A percentile compares a stretch with the other conserved stretches of the same genome.
phyloP scores from a whole-genome alignment of 30 jellyfish, hydroid and myxozoan species.

The Mastigias papua region DNA sequence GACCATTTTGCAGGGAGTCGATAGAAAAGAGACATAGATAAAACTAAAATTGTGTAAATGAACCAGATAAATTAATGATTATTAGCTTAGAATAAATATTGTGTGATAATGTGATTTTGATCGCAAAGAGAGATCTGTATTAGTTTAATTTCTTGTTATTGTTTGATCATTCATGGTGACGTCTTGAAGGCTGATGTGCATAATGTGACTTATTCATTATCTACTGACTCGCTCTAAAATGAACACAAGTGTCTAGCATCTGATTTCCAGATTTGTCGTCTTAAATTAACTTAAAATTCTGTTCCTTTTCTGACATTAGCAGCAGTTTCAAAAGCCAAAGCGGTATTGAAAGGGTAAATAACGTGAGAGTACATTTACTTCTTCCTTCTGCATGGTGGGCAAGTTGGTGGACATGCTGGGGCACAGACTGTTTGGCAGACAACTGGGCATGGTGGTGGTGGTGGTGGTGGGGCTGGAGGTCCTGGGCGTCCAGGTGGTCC shows the following conservation, averaged over 20 bases:
- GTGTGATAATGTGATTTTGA: background rate
- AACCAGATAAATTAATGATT: slow-evolving; percentile 12
- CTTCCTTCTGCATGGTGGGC: slow-evolving; percentile 77
- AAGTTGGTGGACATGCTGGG: slow-evolving; percentile 88
- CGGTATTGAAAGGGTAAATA: slow-evolving; percentile 30
- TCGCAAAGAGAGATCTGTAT: background rate
- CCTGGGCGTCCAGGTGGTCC: slow-evolving; percentile 99
- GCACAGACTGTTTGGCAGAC: slow-evolving; percentile 74
- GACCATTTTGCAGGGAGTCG: background rate
- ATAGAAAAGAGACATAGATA: background rate
- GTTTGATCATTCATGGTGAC: background rate
- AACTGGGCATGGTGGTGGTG: slow-evolving; percentile 98
- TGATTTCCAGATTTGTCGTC: slow-evolving; percentile 58
- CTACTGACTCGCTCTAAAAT: slow-evolving; percentile 24
- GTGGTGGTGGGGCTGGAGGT: slow-evolving; percentile 99
- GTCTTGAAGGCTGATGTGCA: slow-evolving; percentile 54
- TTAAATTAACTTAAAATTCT: slow-evolving; percentile 8
- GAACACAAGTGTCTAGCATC: slow-evolving; percentile 62
- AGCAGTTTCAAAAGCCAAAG: slow-evolving; percentile 68
- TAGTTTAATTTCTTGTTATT: background rate
- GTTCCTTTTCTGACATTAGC: slow-evolving; percentile 63
- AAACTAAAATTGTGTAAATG: background rate
- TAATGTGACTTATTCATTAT: slow-evolving; percentile 14
- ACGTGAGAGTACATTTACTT: slow-evolving; percentile 26
- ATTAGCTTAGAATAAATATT: background rate